Base-by-base conservation (phyloP, 2,888 invertebrate genomes). In the Acronicta aceris region DNA sequence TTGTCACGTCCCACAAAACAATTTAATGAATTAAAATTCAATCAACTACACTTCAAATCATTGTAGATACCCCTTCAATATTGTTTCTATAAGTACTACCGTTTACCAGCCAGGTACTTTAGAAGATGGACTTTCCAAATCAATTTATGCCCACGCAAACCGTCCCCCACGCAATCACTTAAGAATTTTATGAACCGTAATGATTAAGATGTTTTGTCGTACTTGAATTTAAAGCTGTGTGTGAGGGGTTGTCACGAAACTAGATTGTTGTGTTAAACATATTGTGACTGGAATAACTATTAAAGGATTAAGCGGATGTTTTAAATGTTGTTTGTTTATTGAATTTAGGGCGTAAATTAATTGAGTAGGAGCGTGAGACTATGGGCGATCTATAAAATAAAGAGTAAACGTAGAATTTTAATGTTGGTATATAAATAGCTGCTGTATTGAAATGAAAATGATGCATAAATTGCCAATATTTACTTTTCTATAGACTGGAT, bases 151-250 rank as follows among this genome's bases (percentile, higher is more conserved):
- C 87, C 92, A 93, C 90, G 90, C 90, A 88, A 90, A 82, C 83
- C 79, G 84, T 82, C 90, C 86, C 92, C 90, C 83, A 85, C 81
- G 91, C 90, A 94, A 94, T 94, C 94, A 94, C 94, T 94, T 93
- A 94, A 91, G 89, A 89, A 90, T 89, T 94, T 92, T 94, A 94
- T 94, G 93, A 92, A 89, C 85, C 93, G 93, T 88, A 91, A 91
- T 93, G 92, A 94, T 94, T 93, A 94, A 94, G 94, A 94, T 94
- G 92, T 92, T 92, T 91, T 90, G 90, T 91, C 83, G 86, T 87
- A 81, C 83, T 83, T 77, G 79, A 85, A 81, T 90, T 88, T 91
- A 87, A 88, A 87, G 81, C 66, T 83, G 82, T 78, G 82, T 78
- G 72, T 76, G 83, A 78, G 79, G 21, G 76, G 78, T 75, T 59